Base-by-base conservation (phyloP, 2,113 vertebrate genomes). In the Danionella cerebrum region DNA sequence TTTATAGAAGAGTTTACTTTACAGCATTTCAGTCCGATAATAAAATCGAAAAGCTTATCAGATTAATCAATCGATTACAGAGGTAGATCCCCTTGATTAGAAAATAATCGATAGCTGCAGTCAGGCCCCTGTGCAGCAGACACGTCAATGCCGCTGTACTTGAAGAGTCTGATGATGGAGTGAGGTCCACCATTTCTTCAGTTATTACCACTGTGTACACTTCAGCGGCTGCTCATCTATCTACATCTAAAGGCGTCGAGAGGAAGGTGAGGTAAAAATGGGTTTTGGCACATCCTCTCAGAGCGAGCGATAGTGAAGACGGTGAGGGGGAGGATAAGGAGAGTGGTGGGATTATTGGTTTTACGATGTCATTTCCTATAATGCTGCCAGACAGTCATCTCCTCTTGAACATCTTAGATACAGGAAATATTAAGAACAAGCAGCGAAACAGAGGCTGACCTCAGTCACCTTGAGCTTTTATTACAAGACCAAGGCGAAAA, bases 221-320 rank as follows among this genome's bases (percentile, higher is more conserved):
- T 39, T 47, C 25, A 24, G 27, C 39, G 44, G 35, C 70, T 75
- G 64, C 45, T 63, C 75, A 77, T 79, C 73, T 73, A 65, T 75
- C 72, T 75, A 36, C 27, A 52, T 72, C 65, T 72, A 33, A 51
- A 29, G 14, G 52, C 14, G 38, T n/a, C 25, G 35, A 33, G 54
- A 48, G 54, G 41, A 55, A 27, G 22, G 39, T 44, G 47, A 38
- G 42, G 65, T 33, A 21, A 64, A 60, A 65, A 58, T 12, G 22
- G 53, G 60, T 55, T 58, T 50, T 41, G 29, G 42, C 55, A 67
- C 47, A 66, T 36, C 59, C 12, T 39, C 29, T 48, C 48, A n/a
- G 16, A 18, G 4, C 10, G 11, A 51, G 36, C 12, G 19, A 25
- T 36, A 27, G 4, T 24, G 29, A 48, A 62, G 19, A 33, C n/a